Conservation (phyloP, 2,888 invertebrate species). For the Hemicrepidius hirtus region DNA sequence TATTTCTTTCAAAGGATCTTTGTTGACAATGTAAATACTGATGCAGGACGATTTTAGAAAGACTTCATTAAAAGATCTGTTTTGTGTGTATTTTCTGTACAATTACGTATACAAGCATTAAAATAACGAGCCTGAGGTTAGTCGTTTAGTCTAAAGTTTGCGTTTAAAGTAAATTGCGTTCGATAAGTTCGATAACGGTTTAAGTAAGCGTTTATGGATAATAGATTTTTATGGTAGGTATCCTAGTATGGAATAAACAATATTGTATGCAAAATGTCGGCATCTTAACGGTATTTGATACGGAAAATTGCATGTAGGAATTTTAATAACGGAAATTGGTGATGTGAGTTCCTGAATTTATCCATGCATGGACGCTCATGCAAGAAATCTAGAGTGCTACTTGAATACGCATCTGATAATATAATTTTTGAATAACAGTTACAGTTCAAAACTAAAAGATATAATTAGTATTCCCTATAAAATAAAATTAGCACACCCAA, state of each 20-base stretch:
- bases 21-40: slow-evolving; percentile 45
- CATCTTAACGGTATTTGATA: neutral
- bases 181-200: slow-evolving; percentile 7
- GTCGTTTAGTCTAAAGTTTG: neutral
- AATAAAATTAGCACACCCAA: too few relatives aligned
- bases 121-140: slow-evolving; percentile 22
- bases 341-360: neutral
- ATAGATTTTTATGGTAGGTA: neutral
- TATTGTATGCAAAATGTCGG: too few relatives aligned
- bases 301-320: slow-evolving; percentile 13
- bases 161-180: slow-evolving; percentile 4
- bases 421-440: too few relatives aligned
- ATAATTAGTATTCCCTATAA: too few relatives aligned
- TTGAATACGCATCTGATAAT: slow-evolving; percentile 31
- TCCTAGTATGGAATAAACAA: neutral
- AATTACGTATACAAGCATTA: slow-evolving; percentile 29
- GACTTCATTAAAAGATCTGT: slow-evolving; percentile 29
- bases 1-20: slow-evolving; percentile 46
- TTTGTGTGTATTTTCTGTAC: slow-evolving; percentile 30
- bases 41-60: slow-evolving; percentile 17
- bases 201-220: neutral
- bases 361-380: slow-evolving; percentile 1
- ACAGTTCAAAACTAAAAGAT: too few relatives aligned
- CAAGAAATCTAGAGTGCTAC: slow-evolving; percentile 18
- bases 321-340: slow-evolving; percentile 21